These are phyloP conservation scores for Alcedo quadribrachys DNA, from an alignment of 2,797 vertebrate species.

Conservation along the genomic window DNA sequence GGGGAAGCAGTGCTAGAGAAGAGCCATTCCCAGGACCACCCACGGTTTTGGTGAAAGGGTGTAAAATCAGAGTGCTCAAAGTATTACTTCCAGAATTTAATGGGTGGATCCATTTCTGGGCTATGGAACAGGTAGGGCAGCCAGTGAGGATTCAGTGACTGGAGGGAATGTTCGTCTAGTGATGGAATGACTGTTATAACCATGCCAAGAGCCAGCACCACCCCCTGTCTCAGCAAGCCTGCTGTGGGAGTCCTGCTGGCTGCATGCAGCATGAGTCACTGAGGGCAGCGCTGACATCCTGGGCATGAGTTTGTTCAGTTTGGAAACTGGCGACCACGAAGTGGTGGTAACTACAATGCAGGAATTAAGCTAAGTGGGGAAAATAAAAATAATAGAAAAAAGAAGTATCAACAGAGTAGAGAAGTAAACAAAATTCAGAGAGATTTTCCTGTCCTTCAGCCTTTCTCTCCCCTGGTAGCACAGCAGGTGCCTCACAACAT, in stretches of 20 bases:
- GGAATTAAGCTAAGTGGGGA: not conserved
- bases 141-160: not conserved
- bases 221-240: not conserved
- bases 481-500: not conserved
- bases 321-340: not conserved
- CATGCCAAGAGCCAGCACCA: not conserved
- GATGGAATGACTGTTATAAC: rapidly evolving
- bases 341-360: not conserved
- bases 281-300: not conserved
- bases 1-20: not conserved
- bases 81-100: not conserved
- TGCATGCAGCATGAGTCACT: not conserved
- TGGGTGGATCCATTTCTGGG: not conserved
- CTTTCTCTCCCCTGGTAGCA: not conserved
- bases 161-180: not conserved
- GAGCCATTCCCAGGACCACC: not conserved
- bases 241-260: not conserved
- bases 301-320: not conserved
- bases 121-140: not conserved
- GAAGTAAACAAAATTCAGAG: not conserved
- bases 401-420: not conserved
- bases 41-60: not conserved
- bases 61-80: not conserved
- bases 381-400: not conserved
- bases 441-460: not conserved